Base-by-base conservation (phyloP, 2,888 invertebrate genomes). In the Leptura quadrifasciata region DNA sequence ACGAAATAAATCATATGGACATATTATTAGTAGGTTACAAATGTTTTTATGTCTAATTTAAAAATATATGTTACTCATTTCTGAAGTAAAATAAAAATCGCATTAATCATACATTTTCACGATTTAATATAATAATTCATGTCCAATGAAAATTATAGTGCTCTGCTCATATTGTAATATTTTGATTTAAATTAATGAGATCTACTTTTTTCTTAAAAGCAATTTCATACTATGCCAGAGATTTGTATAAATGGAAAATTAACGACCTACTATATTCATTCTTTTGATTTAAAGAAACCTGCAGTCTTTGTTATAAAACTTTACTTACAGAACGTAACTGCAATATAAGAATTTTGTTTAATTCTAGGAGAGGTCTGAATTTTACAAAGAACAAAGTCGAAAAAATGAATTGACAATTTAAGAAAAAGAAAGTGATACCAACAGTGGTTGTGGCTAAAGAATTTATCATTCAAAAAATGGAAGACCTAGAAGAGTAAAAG, bases 51-150 rank as follows among this genome's bases (percentile, higher is more conserved):
- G 27, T 5, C 27, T 31, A 31, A 31, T 31, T 31, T 31, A 8
- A 31, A 31, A 31, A n/a, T 6, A n/a, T n/a, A n/a, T n/a, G 4
- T 47, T 5, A 47, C n/a, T 47, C 15, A 39, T 47, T 47, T 2
- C 6, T 15, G 47, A 47, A 47, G 17, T 47, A 47, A 47, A 47
- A 47, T 47, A 47, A 47, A 47, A 47, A 2, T 15, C 5, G n/a
- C 47, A 47, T 47, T 47, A 47, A n/a, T 47, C 47, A 47, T 47
- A 47, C 47, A n/a, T 47, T 47, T 47, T 47, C 47, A 47, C 47
- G 47, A 47, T 47, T 47, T 47, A 47, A 47, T 47, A 47, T 47
- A 47, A 39, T 39, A 39, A 47, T 47, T 47, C n/a, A 47, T 47
- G n/a, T 47, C 47, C n/a, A 47, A 47, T n/a, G 47, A 47, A 47